These are phyloP conservation scores for Linurgus olivaceus DNA, from an alignment of 2,797 vertebrate genomes.

Conservation along the genomic window DNA sequence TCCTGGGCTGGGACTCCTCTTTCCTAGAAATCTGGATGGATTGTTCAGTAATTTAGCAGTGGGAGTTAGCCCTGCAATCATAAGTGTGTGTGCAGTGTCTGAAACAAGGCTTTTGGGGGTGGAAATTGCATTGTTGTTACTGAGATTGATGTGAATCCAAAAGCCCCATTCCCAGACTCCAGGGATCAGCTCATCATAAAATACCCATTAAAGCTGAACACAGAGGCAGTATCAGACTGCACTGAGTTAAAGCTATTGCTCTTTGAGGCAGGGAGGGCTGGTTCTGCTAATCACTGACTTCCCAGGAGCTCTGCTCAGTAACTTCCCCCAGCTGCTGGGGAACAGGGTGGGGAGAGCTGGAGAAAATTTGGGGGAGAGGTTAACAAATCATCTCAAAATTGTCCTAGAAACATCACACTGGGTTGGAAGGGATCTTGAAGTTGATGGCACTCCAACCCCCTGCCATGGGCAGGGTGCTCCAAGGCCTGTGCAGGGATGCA, in stretches of 20 bases:
- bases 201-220: not conserved
- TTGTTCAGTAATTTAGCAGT: not conserved
- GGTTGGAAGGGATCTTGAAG: not conserved
- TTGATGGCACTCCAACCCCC: not conserved
- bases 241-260: not conserved
- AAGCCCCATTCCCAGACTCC: not conserved
- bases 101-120: not conserved
- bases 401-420: not conserved
- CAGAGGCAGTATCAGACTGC: not conserved
- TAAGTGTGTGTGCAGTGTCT: not conserved
- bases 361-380: not conserved
- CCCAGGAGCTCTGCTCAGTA: rapidly evolving
- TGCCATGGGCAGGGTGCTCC: not conserved
- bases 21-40: not conserved
- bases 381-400: not conserved
- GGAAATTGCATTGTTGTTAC: not conserved
- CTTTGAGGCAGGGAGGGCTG: not conserved
- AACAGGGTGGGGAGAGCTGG: not conserved
- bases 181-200: not conserved
- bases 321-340: rapidly evolving
- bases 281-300: not conserved
- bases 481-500: not conserved
- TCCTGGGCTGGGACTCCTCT: not conserved
- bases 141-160: not conserved
- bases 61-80: not conserved